Percentiles rank a stretch among this genome's conserved stretches.
Conservation (phyloP, 2,113 vertebrate genomes). For the Poicephalus gulielmi region DNA sequence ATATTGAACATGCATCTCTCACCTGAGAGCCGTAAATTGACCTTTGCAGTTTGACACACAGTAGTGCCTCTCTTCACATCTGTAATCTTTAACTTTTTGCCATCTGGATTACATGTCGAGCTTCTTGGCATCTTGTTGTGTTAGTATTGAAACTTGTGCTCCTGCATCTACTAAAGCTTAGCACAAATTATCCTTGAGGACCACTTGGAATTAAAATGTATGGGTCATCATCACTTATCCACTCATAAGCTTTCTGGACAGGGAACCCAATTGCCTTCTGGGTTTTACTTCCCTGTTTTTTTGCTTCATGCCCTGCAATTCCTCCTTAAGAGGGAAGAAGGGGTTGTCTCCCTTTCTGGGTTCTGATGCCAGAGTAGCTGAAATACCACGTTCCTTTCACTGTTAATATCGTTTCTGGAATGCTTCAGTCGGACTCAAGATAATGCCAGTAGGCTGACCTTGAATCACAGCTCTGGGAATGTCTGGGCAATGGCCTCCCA, state of each 20-base stretch:
- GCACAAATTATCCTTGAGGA: neutral
- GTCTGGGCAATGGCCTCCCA: neutral
- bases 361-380: neutral
- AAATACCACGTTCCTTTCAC: neutral
- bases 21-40: neutral
- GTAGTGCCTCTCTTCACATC: rapidly evolving
- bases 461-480: neutral
- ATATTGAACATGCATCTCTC: neutral
- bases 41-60: neutral
- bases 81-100: neutral
- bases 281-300: neutral
- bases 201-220: neutral
- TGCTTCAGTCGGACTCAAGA: neutral
- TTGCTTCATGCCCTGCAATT: neutral
- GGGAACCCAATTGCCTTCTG: neutral
- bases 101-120: rapidly evolving
- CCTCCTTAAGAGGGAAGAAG: neutral
- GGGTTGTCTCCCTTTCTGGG: neutral
- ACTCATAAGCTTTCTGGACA: neutral
- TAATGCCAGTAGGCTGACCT: neutral
- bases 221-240: neutral
- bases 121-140: neutral
- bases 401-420: neutral
- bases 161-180: neutral
- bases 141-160: neutral